Conservation (phyloP, 2,888 invertebrate genomes). For the Lochmaea crataegi region DNA sequence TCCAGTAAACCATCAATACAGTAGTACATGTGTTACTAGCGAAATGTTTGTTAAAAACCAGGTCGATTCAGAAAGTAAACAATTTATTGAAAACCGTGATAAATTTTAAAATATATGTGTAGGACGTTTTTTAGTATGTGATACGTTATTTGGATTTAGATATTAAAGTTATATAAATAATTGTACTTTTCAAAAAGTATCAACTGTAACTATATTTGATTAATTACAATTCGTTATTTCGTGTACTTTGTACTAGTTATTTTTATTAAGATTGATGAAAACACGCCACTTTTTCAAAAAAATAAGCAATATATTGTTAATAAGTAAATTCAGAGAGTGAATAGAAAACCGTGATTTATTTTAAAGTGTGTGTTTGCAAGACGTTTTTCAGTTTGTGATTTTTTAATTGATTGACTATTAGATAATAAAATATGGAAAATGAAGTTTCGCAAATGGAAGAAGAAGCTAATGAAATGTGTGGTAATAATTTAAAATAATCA, state of each 20-base stretch:
- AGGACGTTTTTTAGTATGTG: not conserved
- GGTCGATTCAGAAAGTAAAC: not conserved
- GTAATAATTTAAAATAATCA: constrained; percentile 9
- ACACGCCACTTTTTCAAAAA: not conserved
- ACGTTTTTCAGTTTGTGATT: not conserved
- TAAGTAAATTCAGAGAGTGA: not conserved
- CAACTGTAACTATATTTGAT: not conserved
- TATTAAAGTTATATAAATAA: not conserved
- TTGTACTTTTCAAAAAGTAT: not conserved
- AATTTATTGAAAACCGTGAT: not conserved
- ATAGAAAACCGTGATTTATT: not conserved
- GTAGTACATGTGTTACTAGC: not conserved
- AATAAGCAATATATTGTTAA: not conserved
- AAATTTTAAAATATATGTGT: not conserved
- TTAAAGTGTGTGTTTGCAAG: not conserved
- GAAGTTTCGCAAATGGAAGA: constrained; percentile 16
- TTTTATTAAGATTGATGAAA: not conserved
- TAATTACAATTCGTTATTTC: not conserved
- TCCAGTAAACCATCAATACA: not conserved
- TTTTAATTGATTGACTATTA: constrained; percentile 3
- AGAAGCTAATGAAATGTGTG: constrained; percentile 19
- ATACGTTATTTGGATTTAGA: not conserved
- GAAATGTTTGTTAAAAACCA: not conserved
- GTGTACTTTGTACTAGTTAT: not conserved
- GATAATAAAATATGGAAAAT: constrained; percentile 10